A percentile compares a stretch with the other conserved stretches of the same genome.
phyloP scores from a whole-genome alignment of 1,140 invertebrate genomes.

The Venustaconcha ellipsiformis region DNA sequence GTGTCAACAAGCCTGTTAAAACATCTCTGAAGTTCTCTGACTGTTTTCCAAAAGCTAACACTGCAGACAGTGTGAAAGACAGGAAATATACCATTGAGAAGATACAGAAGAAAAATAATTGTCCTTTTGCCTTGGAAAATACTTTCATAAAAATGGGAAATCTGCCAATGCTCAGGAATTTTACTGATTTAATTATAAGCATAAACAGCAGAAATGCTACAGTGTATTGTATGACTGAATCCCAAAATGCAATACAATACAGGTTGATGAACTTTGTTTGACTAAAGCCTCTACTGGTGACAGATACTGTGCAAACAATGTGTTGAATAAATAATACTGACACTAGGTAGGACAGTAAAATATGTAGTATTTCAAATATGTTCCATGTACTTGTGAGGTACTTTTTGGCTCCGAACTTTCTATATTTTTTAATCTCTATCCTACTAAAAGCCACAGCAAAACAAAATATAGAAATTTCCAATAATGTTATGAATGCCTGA shows the following conservation, averaged over 20 bases:
- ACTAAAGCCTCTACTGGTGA: slow-evolving; percentile 5
- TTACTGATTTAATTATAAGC: slow-evolving; percentile 26
- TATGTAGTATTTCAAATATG: slow-evolving; percentile 17
- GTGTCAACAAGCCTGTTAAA: too few species aligned
- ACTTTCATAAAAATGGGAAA: too few species aligned
- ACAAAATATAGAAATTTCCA: slow-evolving; percentile 22
- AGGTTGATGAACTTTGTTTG: slow-evolving; percentile 24
- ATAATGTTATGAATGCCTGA: slow-evolving; percentile 13
- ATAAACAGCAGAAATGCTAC: slow-evolving; percentile 12
- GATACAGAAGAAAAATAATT: too few species aligned
- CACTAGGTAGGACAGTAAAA: slow-evolving; percentile 8
- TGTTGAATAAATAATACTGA: slow-evolving; percentile 26
- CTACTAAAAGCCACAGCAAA: slow-evolving; percentile 21
- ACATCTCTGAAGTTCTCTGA: too few species aligned
- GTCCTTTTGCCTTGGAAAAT: too few species aligned
- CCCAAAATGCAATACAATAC: slow-evolving; percentile 22
- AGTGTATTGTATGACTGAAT: slow-evolving; percentile 20
- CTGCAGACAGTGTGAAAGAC: too few species aligned
- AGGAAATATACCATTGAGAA: too few species aligned
- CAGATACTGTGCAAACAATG: slow-evolving; percentile 5
- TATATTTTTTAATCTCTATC: slow-evolving; percentile 23
- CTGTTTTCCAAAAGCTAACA: too few species aligned
- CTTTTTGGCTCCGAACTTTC: neutral
- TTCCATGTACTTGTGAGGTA: slow-evolving; percentile 33
- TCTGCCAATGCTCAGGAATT: slow-evolving; percentile 23